Evolutionary conservation across 2,797 vertebrate species (phyloP).

Genomic region (Cynopterus sphinx): DNA sequence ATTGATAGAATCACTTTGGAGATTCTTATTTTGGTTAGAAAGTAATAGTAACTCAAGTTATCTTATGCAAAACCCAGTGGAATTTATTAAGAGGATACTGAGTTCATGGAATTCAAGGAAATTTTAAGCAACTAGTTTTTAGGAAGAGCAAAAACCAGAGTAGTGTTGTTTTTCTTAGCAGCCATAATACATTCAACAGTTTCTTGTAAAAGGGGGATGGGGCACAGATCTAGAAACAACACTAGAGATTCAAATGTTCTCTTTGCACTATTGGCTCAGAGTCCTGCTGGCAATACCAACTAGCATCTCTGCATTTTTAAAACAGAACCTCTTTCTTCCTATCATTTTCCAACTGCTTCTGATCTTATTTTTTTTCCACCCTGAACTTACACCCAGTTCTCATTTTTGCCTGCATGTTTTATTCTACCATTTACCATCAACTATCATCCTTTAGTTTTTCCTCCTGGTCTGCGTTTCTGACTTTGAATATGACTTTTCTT

Average conservation of each 20-base stretch:
- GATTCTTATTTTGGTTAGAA: constrained; percentile 9
- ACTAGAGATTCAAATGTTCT: not conserved
- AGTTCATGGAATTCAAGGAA: not conserved
- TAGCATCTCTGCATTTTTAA: not conserved
- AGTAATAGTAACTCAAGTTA: not conserved
- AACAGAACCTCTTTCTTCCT: not conserved
- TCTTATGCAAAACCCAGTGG: not conserved
- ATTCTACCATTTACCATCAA: not conserved
- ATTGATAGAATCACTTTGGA: not conserved
- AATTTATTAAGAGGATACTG: not conserved
- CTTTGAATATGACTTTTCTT: not conserved
- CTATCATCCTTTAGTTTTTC: not conserved
- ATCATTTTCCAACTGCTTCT: not conserved
- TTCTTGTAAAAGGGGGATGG: not conserved
- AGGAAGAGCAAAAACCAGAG: not conserved
- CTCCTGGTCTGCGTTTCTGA: not conserved
- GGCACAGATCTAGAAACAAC: not conserved
- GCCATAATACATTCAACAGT: not conserved
- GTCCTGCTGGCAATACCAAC: not conserved
- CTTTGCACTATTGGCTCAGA: not conserved
- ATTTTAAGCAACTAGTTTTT: not conserved
- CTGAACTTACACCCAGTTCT: not conserved
- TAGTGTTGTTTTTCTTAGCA: not conserved
- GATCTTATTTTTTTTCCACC: not conserved
- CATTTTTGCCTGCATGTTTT: not conserved